A percentile compares a stretch with the other conserved stretches of the same genome.
phyloP scores from a whole-genome alignment of 2,888 invertebrate species.

The Archips xylosteana region DNA sequence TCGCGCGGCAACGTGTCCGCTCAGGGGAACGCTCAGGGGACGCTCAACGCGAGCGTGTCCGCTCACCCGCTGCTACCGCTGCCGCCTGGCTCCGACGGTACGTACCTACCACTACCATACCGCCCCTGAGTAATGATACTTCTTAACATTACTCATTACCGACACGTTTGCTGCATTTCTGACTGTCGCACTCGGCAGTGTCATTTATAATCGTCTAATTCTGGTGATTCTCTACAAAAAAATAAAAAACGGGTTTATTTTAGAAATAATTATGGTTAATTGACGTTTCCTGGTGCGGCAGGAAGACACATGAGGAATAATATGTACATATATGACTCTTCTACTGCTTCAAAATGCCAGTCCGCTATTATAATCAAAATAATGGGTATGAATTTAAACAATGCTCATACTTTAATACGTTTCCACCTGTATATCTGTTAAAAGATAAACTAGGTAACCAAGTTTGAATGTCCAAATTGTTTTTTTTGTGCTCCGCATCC shows the following conservation, averaged over 20 bases:
- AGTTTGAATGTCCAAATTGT: no score
- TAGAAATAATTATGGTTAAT: not conserved
- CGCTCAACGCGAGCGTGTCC: conserved; percentile 93
- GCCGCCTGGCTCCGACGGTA: conserved; percentile 88
- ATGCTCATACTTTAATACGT: no score
- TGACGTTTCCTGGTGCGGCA: not conserved
- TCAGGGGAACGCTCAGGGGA: conserved; percentile 86
- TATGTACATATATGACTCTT: not conserved
- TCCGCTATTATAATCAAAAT: not conserved
- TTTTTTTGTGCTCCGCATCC: no score
- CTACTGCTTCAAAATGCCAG: not conserved
- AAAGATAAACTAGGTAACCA: no score
- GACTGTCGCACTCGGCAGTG: not conserved
- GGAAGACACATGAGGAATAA: not conserved
- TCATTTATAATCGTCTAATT: not conserved
- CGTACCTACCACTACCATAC: conserved; percentile 58
- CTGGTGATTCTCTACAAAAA: not conserved
- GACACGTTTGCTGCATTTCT: not conserved
- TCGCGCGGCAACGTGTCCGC: conserved; percentile 95
- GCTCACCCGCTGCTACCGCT: conserved; percentile 97
- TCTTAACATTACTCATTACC: conserved; percentile 1
- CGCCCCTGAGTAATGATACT: not conserved
- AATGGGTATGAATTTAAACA: no score
- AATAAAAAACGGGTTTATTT: not conserved
- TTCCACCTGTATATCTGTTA: no score